A percentile compares a stretch with the other conserved stretches of the same genome.
These are phyloP conservation scores for Panurus biarmicus DNA, from an alignment of 2,113 vertebrate species.

Conservation along the genomic window DNA sequence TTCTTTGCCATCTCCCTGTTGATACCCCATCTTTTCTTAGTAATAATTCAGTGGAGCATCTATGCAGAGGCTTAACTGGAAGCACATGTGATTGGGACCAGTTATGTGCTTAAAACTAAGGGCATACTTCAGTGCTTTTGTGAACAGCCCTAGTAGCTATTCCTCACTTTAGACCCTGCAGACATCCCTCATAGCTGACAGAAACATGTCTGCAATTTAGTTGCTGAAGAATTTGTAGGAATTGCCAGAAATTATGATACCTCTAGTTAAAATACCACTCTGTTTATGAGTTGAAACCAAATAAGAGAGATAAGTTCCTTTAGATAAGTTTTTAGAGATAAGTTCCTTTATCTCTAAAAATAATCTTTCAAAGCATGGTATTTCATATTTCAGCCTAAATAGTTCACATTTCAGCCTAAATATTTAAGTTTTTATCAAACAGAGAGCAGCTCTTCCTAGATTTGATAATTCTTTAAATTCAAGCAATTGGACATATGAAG, in stretches of 20 bases:
- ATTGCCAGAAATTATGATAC: neutral
- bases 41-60: neutral
- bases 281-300: neutral
- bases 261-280: neutral
- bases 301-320: slow-evolving; percentile 7
- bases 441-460: neutral
- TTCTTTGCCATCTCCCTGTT: neutral
- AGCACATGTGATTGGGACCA: neutral
- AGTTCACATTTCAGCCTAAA: slow-evolving; percentile 35
- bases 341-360: slow-evolving; percentile 28
- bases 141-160: neutral
- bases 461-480: neutral
- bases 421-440: slow-evolving; percentile 30
- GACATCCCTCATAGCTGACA: neutral
- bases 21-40: neutral
- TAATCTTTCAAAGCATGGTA: neutral
- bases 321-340: too few species aligned
- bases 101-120: neutral
- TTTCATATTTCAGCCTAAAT: slow-evolving; percentile 25
- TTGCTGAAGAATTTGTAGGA: slow-evolving; percentile 8
- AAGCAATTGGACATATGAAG: neutral
- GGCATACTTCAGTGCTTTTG: neutral
- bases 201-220: neutral
- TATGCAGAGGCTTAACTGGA: neutral
- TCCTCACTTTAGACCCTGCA: neutral